Base-by-base conservation (phyloP, 2,888 invertebrate species). In the Sarcophaga subvicina region DNA sequence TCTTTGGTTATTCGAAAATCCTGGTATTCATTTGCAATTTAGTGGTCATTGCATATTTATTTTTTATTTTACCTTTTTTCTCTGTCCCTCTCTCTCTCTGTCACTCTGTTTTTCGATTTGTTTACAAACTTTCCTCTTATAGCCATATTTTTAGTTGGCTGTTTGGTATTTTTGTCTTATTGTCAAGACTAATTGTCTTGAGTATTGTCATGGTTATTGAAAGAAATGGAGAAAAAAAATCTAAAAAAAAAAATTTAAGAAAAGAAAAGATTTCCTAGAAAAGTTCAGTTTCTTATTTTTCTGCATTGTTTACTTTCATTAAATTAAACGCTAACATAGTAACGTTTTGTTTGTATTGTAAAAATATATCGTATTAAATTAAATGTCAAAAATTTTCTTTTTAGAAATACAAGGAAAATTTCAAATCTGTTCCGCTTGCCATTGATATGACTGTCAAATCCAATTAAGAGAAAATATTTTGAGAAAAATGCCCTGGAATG, bases 101-200 rank as follows among this genome's bases (percentile, higher is more conserved):
- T 60, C 14, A 2, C 45, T 79, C 78, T 37, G 37, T 10, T 54
- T 12, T 17, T 22, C 22, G 22, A 22, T 22, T 22, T 22, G 22
- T 22, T 22, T 22, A 22, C 1, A 54, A 54, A 5, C 17, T 54
- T 54, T 54, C 54, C 14, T 75, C 60, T 76, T 84, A 62, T 71
- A 66, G 60, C 66, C 75, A 80, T 80, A 76, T 80, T 79, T 83
- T 79, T 60, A 54, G 54, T 54, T 37, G 8, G 37, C 37, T 17
- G 54, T 79, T 73, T 80, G 59, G 66, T 37, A 72, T 78, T 83
- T 76, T 80, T 84, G 84, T 71, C 62, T 85, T 76, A 71, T 85
- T 85, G 76, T 71, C 80, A 80, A 71, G 84, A 77, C 80, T 80
- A 80, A 85, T 85, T 85, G 84, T 11, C 71, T 83, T 66, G 79